These are phyloP conservation scores for Phylloscopus collybita DNA, from an alignment of 2,797 vertebrate species.

Conservation along the genomic window DNA sequence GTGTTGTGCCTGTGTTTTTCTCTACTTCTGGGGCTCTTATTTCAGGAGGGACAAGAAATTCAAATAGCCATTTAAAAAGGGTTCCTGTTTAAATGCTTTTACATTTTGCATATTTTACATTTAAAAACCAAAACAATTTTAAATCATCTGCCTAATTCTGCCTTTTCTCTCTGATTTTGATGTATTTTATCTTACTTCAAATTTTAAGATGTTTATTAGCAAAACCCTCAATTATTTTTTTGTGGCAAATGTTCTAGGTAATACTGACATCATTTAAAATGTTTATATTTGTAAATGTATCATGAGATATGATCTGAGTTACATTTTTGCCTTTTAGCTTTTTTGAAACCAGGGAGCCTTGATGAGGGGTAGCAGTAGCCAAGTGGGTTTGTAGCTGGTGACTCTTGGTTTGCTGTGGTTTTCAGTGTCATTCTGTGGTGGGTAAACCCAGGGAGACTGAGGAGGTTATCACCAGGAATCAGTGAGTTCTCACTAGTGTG, in stretches of 20 bases:
- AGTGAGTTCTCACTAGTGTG: not conserved
- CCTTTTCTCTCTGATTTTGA: not conserved
- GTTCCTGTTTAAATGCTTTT: not conserved
- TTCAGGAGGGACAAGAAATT: not conserved
- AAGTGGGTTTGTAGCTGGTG: not conserved
- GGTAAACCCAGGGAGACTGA: not conserved
- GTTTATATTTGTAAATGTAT: not conserved
- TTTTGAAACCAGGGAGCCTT: not conserved
- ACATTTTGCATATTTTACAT: not conserved
- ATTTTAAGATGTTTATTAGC: not conserved
- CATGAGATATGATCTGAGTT: not conserved
- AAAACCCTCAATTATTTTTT: not conserved
- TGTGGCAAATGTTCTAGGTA: not conserved
- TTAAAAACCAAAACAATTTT: not conserved
- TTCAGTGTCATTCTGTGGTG: not conserved
- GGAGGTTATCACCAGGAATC: not conserved
- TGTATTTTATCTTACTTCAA: not conserved
- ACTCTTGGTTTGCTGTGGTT: not conserved
- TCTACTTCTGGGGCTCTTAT: accelerated
- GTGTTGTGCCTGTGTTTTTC: accelerated
- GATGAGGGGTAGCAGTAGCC: not conserved
- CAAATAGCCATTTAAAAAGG: not conserved
- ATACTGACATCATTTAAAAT: not conserved
- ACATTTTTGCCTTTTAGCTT: not conserved
- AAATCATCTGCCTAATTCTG: not conserved